phyloP scores from a whole-genome alignment of 1,140 invertebrate genomes.

The Leptinotarsa undecemlineata region DNA sequence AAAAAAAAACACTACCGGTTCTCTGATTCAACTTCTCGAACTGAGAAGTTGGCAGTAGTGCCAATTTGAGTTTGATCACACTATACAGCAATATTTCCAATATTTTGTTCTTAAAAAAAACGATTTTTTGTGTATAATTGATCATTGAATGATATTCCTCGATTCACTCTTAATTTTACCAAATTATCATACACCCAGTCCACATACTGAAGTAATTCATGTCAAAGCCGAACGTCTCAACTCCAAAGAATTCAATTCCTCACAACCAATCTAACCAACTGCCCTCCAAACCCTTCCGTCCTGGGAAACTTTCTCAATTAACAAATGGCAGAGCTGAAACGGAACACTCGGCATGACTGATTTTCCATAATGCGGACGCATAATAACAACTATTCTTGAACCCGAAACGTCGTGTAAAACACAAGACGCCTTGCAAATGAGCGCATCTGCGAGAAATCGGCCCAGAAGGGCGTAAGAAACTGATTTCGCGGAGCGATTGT shows the following conservation, averaged over 20 bases:
- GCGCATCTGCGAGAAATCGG: slow-evolving; percentile 28
- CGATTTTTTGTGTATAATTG: too few species aligned
- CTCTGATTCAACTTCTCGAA: too few species aligned
- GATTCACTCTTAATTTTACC: too few species aligned
- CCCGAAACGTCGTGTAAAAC: slow-evolving; percentile 29
- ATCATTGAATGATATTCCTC: too few species aligned
- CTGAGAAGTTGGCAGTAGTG: too few species aligned
- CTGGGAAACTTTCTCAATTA: not conserved
- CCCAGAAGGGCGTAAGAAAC: slow-evolving; percentile 11
- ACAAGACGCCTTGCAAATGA: slow-evolving; percentile 32
- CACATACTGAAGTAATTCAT: too few species aligned
- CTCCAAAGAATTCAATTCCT: not conserved
- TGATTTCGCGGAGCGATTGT: slow-evolving; percentile 22
- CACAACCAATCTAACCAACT: not conserved
- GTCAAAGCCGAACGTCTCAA: not conserved
- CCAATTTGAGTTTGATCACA: too few species aligned
- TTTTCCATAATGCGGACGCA: slow-evolving; percentile 27
- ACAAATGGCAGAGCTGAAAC: slow-evolving; percentile 2
- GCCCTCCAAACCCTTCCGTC: not conserved
- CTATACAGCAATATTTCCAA: too few species aligned
- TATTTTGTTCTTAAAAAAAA: too few species aligned
- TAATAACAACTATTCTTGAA: slow-evolving; percentile 16
- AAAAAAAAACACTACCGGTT: too few species aligned
- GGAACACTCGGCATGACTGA: slow-evolving; percentile 22
- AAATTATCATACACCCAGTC: too few species aligned